Conservation (phyloP, 2,113 vertebrate species). For the Acinonyx jubatus region DNA sequence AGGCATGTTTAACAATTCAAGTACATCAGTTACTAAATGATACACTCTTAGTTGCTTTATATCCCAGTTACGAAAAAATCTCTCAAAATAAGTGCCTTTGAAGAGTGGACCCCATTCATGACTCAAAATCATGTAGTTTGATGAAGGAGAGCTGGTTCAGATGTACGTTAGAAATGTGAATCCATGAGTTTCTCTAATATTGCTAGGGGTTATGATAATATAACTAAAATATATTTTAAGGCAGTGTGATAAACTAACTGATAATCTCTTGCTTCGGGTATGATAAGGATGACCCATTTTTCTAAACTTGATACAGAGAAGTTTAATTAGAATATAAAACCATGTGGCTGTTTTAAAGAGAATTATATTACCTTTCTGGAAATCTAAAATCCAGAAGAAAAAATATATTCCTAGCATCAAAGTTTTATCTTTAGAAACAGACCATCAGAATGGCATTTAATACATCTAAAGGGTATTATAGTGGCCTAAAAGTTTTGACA, state of each 20-base stretch:
- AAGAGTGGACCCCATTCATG: not conserved
- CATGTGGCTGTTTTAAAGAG: not conserved
- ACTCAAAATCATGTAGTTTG: slow-evolving; percentile 34
- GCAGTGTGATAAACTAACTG: not conserved
- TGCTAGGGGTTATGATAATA: slow-evolving; percentile 11
- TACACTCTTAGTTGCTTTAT: slow-evolving; percentile 29
- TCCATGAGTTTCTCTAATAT: slow-evolving; percentile 8
- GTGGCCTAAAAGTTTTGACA: not conserved
- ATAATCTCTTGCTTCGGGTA: not conserved
- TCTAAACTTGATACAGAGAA: slow-evolving; percentile 35
- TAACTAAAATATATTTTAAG: slow-evolving; percentile 37
- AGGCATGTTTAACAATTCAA: slow-evolving; percentile 38
- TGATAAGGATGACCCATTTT: slow-evolving; percentile 31
- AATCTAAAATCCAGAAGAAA: not conserved
- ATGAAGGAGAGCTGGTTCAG: slow-evolving; percentile 26
- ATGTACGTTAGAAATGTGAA: not conserved
- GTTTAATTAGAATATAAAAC: not conserved
- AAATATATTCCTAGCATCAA: not conserved
- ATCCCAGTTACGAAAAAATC: not conserved
- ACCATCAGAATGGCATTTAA: not conserved
- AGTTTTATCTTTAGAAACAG: not conserved
- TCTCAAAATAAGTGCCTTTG: slow-evolving; percentile 55
- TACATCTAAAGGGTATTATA: not conserved
- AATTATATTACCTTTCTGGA: not conserved
- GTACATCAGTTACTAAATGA: slow-evolving; percentile 35